Base-by-base conservation (phyloP, 2,888 invertebrate genomes). In the Drosophila emarginata region DNA sequence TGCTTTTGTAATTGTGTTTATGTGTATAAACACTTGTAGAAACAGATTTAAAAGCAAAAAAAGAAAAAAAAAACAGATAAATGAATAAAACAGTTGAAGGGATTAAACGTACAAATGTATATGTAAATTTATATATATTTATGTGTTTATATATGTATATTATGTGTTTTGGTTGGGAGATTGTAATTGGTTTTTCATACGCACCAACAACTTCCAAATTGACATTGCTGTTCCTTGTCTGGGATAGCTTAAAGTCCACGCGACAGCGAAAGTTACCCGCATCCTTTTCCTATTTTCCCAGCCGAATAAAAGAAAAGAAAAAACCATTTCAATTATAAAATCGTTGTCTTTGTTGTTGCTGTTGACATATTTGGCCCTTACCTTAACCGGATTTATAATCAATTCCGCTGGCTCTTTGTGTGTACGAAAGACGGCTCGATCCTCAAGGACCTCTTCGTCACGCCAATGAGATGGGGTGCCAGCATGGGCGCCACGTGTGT, bases 201-300 rank as follows among this genome's bases (percentile, higher is more conserved):
- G 95, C 93, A 96, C 96, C 94, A 89, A 96, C 95, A 83, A 96
- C 94, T 88, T 95, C 95, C 87, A 96, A 93, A 92, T 95, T 95
- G 91, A 96, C 95, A 91, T 95, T 94, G 90, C 95, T 94, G 91
- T 96, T 95, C 80, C 95, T 93, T 68, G 96, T 96, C 62, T 95
- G 95, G 57, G 95, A 95, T 89, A 94, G 94, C 91, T 95, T 95
- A 92, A 96, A 96, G 91, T 96, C 96, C 71, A 96, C 95, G 79
- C 96, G 93, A 91, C 96, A 96, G 82, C 95, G 93, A 92, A 96
- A 96, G 80, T 95, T 93, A 57, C 95, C 95, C 59, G 94, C 94
- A 91, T 96, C 96, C 85, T 93, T 93, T 90, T 95, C 95, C 89
- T 93, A 92, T 61, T 58, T 32, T 23, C n/a, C 9, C n/a, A 52